These are phyloP conservation scores for Orchestia grillus DNA, from an alignment of 1,140 invertebrate species.

Conservation along the genomic window DNA sequence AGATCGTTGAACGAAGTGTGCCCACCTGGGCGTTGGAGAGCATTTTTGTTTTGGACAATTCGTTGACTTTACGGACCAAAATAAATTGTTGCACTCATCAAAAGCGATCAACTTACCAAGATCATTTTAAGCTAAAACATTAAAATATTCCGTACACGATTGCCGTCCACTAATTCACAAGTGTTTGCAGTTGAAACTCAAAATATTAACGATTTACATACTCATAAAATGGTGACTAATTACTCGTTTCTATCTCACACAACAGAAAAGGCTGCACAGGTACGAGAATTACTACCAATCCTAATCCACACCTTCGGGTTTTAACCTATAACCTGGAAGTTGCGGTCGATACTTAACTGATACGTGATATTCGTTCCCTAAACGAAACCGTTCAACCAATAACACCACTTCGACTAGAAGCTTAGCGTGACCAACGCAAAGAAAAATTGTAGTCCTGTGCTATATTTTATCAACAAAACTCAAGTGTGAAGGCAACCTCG, in stretches of 20 bases:
- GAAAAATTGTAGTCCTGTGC: no score
- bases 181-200: not conserved
- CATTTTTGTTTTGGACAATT: not conserved
- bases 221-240: not conserved
- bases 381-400: no score
- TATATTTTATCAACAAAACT: no score
- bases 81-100: not conserved
- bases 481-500: no score
- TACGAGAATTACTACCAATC: not conserved
- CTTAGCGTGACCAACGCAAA: no score
- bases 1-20: not conserved
- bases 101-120: not conserved
- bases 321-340: no score
- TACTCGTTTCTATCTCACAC: not conserved
- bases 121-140: not conserved
- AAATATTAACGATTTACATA: not conserved
- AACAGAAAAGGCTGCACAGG: not conserved
- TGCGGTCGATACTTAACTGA: no score
- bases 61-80: not conserved
- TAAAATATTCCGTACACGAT: not conserved
- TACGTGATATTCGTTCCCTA: no score
- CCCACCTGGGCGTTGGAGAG: not conserved
- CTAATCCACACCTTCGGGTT: no score
- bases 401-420: no score
- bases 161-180: not conserved